Evolutionary conservation across 92 coral and sea anemone species (phyloP), one percentile per base, ranked within the genome.

Genomic region (Phenganax marumi): DNA sequence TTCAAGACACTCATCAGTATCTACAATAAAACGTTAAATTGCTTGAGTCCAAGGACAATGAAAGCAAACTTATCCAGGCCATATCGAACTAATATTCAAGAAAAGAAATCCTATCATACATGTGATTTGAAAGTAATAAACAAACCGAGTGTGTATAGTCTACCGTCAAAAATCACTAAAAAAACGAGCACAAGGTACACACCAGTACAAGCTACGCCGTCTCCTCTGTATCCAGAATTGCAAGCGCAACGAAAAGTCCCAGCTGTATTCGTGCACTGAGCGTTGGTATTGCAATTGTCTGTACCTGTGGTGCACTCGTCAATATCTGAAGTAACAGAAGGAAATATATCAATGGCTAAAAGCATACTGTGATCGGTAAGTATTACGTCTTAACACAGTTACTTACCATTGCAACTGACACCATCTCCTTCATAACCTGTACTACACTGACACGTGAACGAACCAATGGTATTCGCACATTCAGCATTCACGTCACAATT

Each of bases 1-100:
- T 14, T 23, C 13, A 3, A 24, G 46, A 46, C 91, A 88, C 62
- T 88, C 91, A 12, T 88, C 62, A 4, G 84, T 74, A 52, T 88
- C 91, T 88, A 26, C 8, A 19, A 48, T 33, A 33, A 64, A 23
- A 22, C 18, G 14, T 56, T 56, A 56, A 21, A 56, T 56, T 33
- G 43, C 43, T 33, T 5, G 43, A 33, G 43, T 33, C 43, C 43
- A 33, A 33, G 43, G 43, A 5, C 43, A 1, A 33, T 33, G 43
- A 33, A 33, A 33, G 43, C 5, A 33, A 33, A 33, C 43, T 33
- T 33, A 33, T 33, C 43, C 43, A 33, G 43, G 43, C 43, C 2
- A 33, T 33, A 33, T 33, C 43, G 43, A 33, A 33, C 43, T 33
- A 33, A 33, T 33, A 33, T 33, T 33, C 43, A 33, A 5, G 43